Base-by-base conservation (phyloP, 2,113 vertebrate species). In the Brachirus orientalis region DNA sequence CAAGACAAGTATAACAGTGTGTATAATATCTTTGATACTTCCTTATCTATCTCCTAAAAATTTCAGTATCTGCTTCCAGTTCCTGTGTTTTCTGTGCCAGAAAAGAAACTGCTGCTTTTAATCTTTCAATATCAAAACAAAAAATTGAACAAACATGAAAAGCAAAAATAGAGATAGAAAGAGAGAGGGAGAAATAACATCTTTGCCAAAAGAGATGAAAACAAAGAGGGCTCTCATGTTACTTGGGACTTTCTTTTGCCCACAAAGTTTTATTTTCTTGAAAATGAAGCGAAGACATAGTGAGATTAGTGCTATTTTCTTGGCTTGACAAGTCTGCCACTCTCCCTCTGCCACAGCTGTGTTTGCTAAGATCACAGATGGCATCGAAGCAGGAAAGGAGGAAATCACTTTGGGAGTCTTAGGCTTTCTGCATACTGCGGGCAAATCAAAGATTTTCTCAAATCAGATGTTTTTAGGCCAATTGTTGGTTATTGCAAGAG, bases 251-350 rank as follows among this genome's bases (percentile, higher is more conserved):
- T 69, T 59, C 56, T 61, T 60, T 10, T 8, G 3, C n/a, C 3
- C 33, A 28, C 28, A 19, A 75, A 72, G 12, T 78, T 70, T 8
- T 77, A 84, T 76, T 86, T 82, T 64, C 79, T 72, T 74, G 85
- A 81, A 78, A 82, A 85, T 59, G 72, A 75, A 72, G 66, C 52
- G 57, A 66, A 50, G 61, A 57, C 46, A 41, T 63, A 64, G 40
- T 45, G 52, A 41, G 63, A 77, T 64, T 58, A 38, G 62, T 51
- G 46, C 36, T 50, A 22, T 77, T 80, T 72, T 80, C 62, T 69
- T 61, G 73, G 54, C 70, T 52, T 48, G 59, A 61, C 52, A 17
- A 68, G 37, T 59, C 56, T 74, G 45, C 62, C 18, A 7, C 46
- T 51, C 22, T 65, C 43, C 19, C 9, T 52, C 36, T 33, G 59